Conservation (phyloP, 2,113 vertebrate genomes). For the Leptobrachium ailaonicum region DNA sequence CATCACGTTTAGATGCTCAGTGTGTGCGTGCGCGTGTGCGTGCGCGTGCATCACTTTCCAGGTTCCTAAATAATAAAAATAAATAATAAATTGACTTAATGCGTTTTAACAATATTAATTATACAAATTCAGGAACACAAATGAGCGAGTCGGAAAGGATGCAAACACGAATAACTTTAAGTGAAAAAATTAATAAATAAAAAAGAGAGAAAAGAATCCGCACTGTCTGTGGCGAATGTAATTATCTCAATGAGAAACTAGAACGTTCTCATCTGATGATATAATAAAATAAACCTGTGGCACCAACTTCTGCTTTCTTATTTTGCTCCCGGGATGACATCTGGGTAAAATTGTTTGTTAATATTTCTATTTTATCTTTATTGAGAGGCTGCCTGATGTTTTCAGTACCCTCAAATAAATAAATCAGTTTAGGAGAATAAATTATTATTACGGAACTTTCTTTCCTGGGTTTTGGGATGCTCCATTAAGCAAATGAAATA, state of each 20-base stretch:
- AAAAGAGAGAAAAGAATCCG: too few species aligned
- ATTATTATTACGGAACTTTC: conserved; percentile 54
- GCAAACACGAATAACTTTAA: too few species aligned
- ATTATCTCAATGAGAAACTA: conserved; percentile 7
- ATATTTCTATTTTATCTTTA: conserved; percentile 8
- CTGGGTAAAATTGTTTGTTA: neutral
- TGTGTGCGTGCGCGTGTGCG: too few species aligned
- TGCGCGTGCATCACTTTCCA: too few species aligned
- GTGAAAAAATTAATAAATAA: too few species aligned
- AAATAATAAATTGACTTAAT: too few species aligned
- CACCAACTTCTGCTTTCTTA: neutral
- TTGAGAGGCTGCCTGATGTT: conserved; percentile 29
- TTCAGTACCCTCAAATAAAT: conserved; percentile 42
- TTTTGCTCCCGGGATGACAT: neutral
- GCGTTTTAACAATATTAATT: too few species aligned
- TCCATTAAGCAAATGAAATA: conserved; percentile 68
- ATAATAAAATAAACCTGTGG: neutral
- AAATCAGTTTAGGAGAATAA: conserved; percentile 55
- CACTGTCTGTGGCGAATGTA: neutral
- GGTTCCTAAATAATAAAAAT: too few species aligned
- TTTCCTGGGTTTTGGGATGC: conserved; percentile 49
- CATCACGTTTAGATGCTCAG: too few species aligned
- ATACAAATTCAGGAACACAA: too few species aligned
- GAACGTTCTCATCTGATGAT: neutral
- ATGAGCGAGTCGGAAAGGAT: too few species aligned